Evolutionary conservation across 2,113 vertebrate genomes (phyloP).

Genomic region (Sylvia atricapilla): DNA sequence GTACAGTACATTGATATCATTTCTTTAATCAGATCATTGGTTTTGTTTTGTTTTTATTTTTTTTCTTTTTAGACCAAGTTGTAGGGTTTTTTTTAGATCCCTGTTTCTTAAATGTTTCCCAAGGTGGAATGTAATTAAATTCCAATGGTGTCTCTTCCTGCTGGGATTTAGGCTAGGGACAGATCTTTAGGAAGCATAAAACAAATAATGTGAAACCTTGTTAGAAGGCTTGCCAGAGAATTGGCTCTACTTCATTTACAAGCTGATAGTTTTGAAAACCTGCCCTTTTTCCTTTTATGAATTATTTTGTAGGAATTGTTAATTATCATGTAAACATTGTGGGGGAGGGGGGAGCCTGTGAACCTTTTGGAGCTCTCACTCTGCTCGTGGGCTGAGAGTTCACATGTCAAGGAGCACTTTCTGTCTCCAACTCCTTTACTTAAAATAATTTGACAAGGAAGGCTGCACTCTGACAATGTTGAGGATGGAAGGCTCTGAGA

Average conservation of each 20-base stretch:
- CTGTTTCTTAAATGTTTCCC: slow-evolving; percentile 57
- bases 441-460: background rate
- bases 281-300: slow-evolving; percentile 9
- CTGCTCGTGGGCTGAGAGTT: background rate
- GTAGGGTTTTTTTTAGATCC: slow-evolving; percentile 29
- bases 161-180: slow-evolving; percentile 60
- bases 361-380: background rate
- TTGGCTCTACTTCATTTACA: slow-evolving; percentile 11
- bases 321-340: slow-evolving; percentile 17
- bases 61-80: background rate
- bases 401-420: background rate
- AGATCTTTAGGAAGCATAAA: slow-evolving; percentile 45
- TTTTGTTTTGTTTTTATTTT: background rate
- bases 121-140: slow-evolving; percentile 72
- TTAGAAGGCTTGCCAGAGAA: slow-evolving; percentile 47
- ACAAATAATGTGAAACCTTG: slow-evolving; percentile 47
- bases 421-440: background rate
- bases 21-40: slow-evolving; percentile 37
- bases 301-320: slow-evolving; percentile 36
- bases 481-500: background rate
- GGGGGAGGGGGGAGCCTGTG: background rate
- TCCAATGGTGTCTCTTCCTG: slow-evolving; percentile 53
- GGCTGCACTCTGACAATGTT: accelerated
- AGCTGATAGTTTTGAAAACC: slow-evolving; percentile 39
- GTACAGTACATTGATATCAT: background rate